Evolutionary conservation across 2,797 vertebrate species (phyloP).

Genomic region (Anguilla obscura): DNA sequence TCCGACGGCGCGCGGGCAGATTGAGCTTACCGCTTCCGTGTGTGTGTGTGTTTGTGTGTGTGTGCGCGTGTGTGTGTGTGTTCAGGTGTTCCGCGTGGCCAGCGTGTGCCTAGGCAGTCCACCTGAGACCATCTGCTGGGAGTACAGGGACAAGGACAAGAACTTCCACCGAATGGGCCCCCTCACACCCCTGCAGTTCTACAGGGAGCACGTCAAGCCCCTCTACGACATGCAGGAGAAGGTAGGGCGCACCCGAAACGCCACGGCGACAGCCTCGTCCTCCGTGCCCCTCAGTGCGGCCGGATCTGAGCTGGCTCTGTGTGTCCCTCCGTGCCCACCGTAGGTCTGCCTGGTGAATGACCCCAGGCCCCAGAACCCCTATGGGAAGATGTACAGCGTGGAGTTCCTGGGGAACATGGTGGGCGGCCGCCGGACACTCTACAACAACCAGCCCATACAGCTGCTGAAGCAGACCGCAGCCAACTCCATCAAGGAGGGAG

Average conservation of each 20-base stretch:
- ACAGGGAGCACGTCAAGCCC: constrained; percentile 90
- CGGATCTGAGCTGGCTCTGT: not conserved
- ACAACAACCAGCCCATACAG: constrained; percentile 93
- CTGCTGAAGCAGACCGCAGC: constrained; percentile 88
- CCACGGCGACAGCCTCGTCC: not conserved
- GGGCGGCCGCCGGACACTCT: constrained; percentile 82
- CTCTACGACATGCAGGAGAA: constrained; percentile 94
- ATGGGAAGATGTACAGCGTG: constrained; percentile 88
- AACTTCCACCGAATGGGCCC: constrained; percentile 90
- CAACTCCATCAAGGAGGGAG: constrained; percentile 89
- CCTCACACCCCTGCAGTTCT: constrained; percentile 87
- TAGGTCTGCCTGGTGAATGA: constrained; percentile 96
- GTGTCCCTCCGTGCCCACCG: not conserved
- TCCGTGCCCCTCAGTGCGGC: not conserved
- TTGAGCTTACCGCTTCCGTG: not conserved
- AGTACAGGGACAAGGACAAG: constrained; percentile 97
- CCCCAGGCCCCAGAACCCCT: constrained; percentile 89
- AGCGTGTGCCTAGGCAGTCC: constrained; percentile 94
- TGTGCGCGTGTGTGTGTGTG: constrained; percentile 24
- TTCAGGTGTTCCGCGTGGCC: constrained; percentile 90
- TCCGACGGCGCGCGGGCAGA: too few relatives aligned
- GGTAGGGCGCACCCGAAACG: constrained; percentile 64
- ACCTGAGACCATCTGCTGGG: constrained; percentile 93
- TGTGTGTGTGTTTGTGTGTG: constrained; percentile 3
- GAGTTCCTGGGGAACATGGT: constrained; percentile 95